Conservation (phyloP, 2,113 vertebrate genomes). For the Coregonus clupeaformis region DNA sequence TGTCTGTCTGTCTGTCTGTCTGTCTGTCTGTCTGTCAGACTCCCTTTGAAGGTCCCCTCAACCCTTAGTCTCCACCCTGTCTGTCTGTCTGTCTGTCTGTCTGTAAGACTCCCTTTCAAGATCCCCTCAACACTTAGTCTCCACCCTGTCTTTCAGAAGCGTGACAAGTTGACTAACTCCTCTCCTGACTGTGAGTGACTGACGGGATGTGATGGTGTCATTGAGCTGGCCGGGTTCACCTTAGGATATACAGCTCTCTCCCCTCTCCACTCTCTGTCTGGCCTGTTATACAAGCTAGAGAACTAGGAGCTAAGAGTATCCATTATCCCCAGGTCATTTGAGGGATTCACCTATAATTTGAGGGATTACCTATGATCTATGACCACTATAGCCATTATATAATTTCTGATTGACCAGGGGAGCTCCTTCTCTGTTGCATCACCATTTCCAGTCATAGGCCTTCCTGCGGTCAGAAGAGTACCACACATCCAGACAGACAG, state of each 20-base stretch:
- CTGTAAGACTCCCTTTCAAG: too few relatives aligned
- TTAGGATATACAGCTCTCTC: background rate
- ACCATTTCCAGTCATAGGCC: background rate
- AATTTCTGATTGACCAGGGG: background rate
- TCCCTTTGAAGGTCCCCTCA: too few relatives aligned
- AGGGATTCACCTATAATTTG: background rate
- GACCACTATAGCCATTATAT: background rate
- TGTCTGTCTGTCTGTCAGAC: too few relatives aligned
- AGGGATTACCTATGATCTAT: background rate
- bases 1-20: too few relatives aligned
- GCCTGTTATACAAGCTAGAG: background rate
- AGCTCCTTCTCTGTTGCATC: background rate
- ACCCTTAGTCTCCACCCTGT: too few relatives aligned
- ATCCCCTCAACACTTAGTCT: too few relatives aligned
- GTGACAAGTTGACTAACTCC: too few relatives aligned
- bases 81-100: too few relatives aligned
- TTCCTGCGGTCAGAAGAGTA: background rate
- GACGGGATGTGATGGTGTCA: background rate
- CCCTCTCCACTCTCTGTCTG: background rate
- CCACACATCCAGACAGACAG: background rate
- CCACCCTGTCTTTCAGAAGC: too few relatives aligned
- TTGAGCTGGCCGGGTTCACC: background rate
- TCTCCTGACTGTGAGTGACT: background rate
- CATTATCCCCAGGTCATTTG: background rate
- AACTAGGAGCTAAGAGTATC: background rate